phyloP scores from a whole-genome alignment of 2,797 vertebrate genomes.

The Enteromius anoplus region DNA sequence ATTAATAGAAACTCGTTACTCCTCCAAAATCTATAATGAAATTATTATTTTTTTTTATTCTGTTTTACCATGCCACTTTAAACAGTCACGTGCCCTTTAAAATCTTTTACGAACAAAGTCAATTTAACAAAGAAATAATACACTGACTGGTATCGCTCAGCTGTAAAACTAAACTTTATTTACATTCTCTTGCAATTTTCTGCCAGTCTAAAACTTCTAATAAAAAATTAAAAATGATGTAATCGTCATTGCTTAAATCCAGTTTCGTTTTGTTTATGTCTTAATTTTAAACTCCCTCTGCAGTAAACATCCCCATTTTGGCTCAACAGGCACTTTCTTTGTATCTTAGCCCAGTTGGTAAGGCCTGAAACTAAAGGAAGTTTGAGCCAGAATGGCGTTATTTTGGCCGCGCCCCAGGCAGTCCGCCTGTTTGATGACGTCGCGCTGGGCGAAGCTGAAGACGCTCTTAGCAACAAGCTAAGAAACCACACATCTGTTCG shows the following conservation, averaged over 20 bases:
- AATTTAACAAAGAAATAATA: not conserved
- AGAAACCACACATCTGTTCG: conserved; percentile 64
- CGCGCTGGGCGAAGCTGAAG: conserved; percentile 63
- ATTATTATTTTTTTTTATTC: not conserved
- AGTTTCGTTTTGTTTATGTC: not conserved
- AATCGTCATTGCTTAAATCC: not conserved
- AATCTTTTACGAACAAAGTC: not conserved
- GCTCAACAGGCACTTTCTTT: conserved; percentile 18
- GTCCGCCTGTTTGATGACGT: conserved; percentile 62
- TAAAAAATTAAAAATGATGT: not conserved
- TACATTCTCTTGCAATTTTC: not conserved
- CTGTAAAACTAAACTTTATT: not conserved
- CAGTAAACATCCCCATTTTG: not conserved
- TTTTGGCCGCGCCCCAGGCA: conserved; percentile 54
- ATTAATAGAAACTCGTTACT: not conserved
- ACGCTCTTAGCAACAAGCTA: conserved; percentile 81
- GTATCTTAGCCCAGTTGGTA: conserved; percentile 40
- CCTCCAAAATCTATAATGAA: too few relatives aligned
- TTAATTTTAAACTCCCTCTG: not conserved
- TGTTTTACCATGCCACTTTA: not conserved
- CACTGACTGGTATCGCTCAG: not conserved
- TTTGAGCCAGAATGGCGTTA: conserved; percentile 34
- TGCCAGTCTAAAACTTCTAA: not conserved
- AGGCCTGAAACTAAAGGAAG: conserved; percentile 18
- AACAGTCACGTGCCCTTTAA: not conserved